Evolutionary conservation across 2,113 vertebrate genomes (phyloP).

Genomic region (Gasterosteus aculeatus): DNA sequence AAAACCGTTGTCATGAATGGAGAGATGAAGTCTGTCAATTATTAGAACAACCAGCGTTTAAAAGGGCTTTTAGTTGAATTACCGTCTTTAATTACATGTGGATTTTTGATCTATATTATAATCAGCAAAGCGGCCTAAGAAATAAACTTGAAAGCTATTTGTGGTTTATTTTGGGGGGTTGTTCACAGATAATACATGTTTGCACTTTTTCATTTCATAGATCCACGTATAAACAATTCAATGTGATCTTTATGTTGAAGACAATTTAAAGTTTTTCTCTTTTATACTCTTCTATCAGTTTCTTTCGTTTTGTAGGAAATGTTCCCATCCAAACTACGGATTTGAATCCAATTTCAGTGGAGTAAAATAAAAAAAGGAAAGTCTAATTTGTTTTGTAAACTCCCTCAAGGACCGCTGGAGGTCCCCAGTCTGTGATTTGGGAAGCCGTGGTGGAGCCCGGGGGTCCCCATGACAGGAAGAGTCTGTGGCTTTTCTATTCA

Average conservation of each 20-base stretch:
- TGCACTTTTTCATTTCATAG: neutral
- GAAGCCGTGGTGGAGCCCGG: conserved; percentile 4
- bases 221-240: neutral
- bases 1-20: neutral
- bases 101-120: neutral
- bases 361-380: neutral
- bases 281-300: neutral
- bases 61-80: neutral
- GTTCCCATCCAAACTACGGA: neutral
- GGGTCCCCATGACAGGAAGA: conserved; percentile 37
- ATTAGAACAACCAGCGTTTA: neutral
- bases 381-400: neutral
- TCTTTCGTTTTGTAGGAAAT: neutral
- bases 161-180: neutral
- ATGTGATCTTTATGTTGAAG: neutral
- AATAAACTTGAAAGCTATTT: neutral
- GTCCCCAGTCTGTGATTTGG: conserved; percentile 22
- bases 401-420: conserved; percentile 24
- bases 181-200: neutral
- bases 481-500: conserved; percentile 43
- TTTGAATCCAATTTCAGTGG: neutral
- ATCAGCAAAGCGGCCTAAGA: neutral
- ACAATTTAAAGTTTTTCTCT: neutral
- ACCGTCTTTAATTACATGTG: too few species aligned
- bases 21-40: neutral